Conservation (phyloP, 2,113 vertebrate species). For the Argyrosomus japonicus region DNA sequence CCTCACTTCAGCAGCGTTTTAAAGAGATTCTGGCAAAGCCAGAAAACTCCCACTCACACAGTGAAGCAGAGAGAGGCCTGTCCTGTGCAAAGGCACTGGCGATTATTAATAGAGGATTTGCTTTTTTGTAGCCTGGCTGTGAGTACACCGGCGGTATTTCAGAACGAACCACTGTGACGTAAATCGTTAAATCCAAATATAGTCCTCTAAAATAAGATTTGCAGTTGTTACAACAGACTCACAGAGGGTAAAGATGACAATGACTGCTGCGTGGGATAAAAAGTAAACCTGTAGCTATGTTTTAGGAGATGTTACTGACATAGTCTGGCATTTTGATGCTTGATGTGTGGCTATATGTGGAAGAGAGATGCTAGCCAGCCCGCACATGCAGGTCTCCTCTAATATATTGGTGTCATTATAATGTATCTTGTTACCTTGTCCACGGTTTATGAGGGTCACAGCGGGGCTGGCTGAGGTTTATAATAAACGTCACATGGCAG, state of each 20-base stretch:
- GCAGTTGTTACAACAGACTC: conserved; percentile 42
- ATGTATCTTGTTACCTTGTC: conserved; percentile 48
- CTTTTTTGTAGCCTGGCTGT: conserved; percentile 27
- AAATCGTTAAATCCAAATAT: conserved; percentile 31
- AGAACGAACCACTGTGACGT: conserved; percentile 48
- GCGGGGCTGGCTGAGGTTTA: conserved; percentile 31
- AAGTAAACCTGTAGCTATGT: conserved; percentile 35
- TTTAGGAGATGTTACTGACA: conserved; percentile 20
- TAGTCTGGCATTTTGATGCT: conserved; percentile 26
- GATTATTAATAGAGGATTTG: conserved; percentile 65
- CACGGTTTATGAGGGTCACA: conserved; percentile 43
- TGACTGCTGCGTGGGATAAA: background rate
- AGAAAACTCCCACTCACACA: conserved; percentile 39
- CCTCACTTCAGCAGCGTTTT: conserved; percentile 59
- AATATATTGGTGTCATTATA: conserved; percentile 7
- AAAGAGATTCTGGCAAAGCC: conserved; percentile 60
- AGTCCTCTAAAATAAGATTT: conserved; percentile 62
- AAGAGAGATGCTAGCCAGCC: background rate
- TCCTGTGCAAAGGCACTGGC: conserved; percentile 45
- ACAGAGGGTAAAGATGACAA: conserved; percentile 21
- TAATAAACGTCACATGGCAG: conserved; percentile 15
- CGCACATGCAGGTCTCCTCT: background rate
- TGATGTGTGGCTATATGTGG: conserved; percentile 31
- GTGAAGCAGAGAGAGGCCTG: conserved; percentile 33
- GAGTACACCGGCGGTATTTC: conserved; percentile 17